Evolutionary conservation across 2,113 vertebrate genomes (phyloP).

Genomic region (Miniopterus natalensis): DNA sequence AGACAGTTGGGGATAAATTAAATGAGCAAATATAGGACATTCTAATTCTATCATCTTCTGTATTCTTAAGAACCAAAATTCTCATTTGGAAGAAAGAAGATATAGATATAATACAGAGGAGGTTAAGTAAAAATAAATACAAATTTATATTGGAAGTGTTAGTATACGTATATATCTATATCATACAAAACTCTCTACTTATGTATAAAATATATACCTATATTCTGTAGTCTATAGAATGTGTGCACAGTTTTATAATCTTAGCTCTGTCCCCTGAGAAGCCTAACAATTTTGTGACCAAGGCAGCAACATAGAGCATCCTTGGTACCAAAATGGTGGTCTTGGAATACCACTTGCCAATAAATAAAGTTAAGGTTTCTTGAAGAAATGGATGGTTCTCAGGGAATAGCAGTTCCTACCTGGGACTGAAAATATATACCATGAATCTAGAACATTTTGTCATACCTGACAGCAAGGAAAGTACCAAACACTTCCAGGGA

Average conservation of each 20-base stretch:
- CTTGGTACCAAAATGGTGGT: neutral
- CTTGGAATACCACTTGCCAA: neutral
- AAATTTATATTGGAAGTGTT: neutral
- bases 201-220: neutral
- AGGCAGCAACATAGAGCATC: neutral
- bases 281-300: neutral
- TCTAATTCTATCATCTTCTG: neutral
- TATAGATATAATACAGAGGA: neutral
- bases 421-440: neutral
- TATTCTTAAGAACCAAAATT: constrained; percentile 47
- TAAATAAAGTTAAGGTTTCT: neutral
- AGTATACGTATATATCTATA: neutral
- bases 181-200: neutral
- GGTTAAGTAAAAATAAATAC: neutral
- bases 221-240: neutral
- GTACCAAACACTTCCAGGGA: neutral
- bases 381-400: neutral
- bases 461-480: neutral
- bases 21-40: neutral
- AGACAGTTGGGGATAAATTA: neutral
- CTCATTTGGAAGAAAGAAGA: constrained; percentile 5
- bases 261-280: neutral
- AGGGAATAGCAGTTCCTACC: neutral
- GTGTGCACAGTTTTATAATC: neutral
- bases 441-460: neutral